Percentiles rank a stretch among this genome's conserved stretches.
Evolutionary conservation across 1,140 invertebrate species (phyloP).

Genomic region (Pristionchus pacificus): DNA sequence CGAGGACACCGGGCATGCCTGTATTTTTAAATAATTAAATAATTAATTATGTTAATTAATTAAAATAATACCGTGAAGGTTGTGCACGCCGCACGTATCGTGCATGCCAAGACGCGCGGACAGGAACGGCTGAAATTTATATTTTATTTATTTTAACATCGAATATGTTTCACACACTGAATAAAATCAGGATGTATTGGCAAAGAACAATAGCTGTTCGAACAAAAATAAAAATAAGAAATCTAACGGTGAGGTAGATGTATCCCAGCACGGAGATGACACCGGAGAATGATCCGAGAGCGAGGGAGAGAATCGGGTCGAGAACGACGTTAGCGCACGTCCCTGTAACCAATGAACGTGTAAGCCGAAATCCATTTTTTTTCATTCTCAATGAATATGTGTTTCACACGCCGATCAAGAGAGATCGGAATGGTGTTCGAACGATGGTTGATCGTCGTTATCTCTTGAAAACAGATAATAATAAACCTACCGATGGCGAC

Average conservation of each 20-base stretch:
- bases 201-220: too few relatives aligned
- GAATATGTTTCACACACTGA: not conserved
- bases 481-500: slow-evolving; percentile 61
- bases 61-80: slow-evolving; percentile 73
- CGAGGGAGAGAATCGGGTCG: slow-evolving; percentile 75
- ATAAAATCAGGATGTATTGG: not conserved
- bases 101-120: slow-evolving; percentile 70
- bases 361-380: too few relatives aligned
- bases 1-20: slow-evolving; percentile 79
- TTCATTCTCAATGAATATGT: too few relatives aligned
- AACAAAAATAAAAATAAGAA: too few relatives aligned
- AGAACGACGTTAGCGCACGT: slow-evolving; percentile 70
- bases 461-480: not conserved
- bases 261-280: slow-evolving; percentile 80
- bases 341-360: too few relatives aligned
- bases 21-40: not conserved
- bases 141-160: not conserved
- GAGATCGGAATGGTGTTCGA: too few relatives aligned
- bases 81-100: slow-evolving; percentile 91
- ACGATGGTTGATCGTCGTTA: not conserved
- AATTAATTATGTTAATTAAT: not conserved
- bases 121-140: slow-evolving; percentile 64
- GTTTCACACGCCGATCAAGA: too few relatives aligned
- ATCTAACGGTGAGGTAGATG: slow-evolving; percentile 73
- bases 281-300: slow-evolving; percentile 76